Evolutionary conservation across 2,113 vertebrate genomes (phyloP).

Genomic region (Hippocampus zosterae): DNA sequence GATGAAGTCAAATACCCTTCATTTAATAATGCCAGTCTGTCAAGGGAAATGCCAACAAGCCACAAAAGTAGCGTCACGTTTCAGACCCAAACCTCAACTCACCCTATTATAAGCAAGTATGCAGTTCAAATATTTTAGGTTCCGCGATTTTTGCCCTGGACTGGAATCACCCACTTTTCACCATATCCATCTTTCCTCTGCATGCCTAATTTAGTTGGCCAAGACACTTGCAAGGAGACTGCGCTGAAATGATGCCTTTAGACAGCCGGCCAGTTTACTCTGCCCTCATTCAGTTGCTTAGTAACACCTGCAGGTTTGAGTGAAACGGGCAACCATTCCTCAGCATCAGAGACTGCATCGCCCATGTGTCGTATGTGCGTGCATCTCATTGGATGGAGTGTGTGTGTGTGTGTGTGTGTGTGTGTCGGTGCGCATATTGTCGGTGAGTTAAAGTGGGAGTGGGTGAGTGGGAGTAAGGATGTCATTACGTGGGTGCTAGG

Average conservation of each 20-base stretch:
- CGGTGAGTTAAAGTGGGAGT: conserved; percentile 40
- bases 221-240: conserved; percentile 50
- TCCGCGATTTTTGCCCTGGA: neutral
- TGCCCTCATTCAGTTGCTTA: conserved; percentile 74
- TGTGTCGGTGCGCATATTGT: no score
- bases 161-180: neutral
- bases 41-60: no score
- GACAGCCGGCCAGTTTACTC: conserved; percentile 64
- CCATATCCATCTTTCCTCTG: conserved; percentile 24
- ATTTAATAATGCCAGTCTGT: no score
- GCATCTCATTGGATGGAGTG: conserved; percentile 7
- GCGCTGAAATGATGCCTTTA: conserved; percentile 61
- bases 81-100: no score
- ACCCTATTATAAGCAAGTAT: neutral
- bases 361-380: neutral
- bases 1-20: no score
- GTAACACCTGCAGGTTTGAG: conserved; percentile 74
- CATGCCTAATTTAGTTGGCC: conserved; percentile 14
- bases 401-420: conserved; percentile 4
- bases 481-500: conserved; percentile 64
- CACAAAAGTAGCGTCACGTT: no score
- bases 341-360: conserved; percentile 42
- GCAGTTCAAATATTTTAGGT: neutral
- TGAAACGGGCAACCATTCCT: conserved; percentile 56
- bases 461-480: conserved; percentile 56